Conservation (phyloP, 23 tunicate species). For the Corella eumyota region DNA sequence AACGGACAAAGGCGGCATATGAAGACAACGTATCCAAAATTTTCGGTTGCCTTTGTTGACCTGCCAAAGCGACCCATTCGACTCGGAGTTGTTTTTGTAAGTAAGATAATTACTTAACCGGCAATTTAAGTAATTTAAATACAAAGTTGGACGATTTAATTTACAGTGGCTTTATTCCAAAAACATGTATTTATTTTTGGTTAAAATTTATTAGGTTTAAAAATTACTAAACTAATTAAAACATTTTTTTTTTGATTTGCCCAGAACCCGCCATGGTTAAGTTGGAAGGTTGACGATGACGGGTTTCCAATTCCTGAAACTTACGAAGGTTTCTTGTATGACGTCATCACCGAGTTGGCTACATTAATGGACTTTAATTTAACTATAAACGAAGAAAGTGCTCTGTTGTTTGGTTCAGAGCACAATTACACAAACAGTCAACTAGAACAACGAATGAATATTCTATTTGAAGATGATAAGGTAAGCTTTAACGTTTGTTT, state of each 20-base stretch:
- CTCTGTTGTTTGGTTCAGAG: slow-evolving; percentile 14
- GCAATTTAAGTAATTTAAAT: background rate
- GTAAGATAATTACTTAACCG: background rate
- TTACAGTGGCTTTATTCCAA: background rate
- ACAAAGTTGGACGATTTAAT: background rate
- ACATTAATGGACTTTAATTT: slow-evolving; percentile 18
- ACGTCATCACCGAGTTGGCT: slow-evolving; percentile 22
- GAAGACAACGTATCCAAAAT: slow-evolving; percentile 23
- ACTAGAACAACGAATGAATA: slow-evolving; percentile 27
- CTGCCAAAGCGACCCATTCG: slow-evolving; percentile 23
- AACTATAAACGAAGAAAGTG: slow-evolving; percentile 22
- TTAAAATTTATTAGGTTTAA: background rate
- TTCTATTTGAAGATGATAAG: slow-evolving; percentile 16
- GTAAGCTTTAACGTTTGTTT: slow-evolving; percentile 5
- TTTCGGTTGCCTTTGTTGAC: slow-evolving; percentile 9
- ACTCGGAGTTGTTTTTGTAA: slow-evolving; percentile 39
- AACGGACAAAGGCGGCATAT: slow-evolving; percentile 24
- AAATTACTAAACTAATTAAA: background rate
- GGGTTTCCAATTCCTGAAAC: slow-evolving; percentile 20
- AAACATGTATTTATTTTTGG: background rate
- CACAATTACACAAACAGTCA: slow-evolving; percentile 12
- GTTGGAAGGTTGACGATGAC: slow-evolving; percentile 24
- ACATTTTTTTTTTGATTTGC: background rate
- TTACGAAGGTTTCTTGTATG: slow-evolving; percentile 37
- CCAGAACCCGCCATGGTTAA: slow-evolving; percentile 54